Conservation (phyloP, 2,888 invertebrate species). For the Acleris cristana region DNA sequence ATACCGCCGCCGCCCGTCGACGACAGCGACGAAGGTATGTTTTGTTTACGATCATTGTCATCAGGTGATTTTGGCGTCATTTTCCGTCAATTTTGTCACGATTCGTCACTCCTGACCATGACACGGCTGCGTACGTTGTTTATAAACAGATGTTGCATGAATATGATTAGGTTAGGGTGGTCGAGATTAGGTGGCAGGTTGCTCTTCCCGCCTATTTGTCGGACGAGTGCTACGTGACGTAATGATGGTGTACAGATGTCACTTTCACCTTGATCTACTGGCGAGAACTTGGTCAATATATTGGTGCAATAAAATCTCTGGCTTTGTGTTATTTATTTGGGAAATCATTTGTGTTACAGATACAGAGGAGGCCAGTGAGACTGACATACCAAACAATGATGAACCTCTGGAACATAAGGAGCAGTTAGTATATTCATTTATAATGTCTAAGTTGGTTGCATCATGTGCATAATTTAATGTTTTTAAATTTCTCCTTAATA, state of each 20-base stretch:
- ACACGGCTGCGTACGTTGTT: constrained; percentile 42
- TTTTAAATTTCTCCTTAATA: too few species aligned
- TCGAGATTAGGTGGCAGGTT: constrained; percentile 42
- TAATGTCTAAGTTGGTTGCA: not conserved
- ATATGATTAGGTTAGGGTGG: constrained; percentile 56
- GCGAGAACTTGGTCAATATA: constrained; percentile 13
- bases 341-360: constrained; percentile 74
- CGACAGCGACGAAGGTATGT: constrained; percentile 83
- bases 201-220: constrained; percentile 71
- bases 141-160: constrained; percentile 66
- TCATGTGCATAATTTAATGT: too few species aligned
- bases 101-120: constrained; percentile 45
- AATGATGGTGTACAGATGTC: constrained; percentile 57
- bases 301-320: constrained; percentile 10
- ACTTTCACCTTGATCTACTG: constrained; percentile 61
- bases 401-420: constrained; percentile 94
- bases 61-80: constrained; percentile 61
- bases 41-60: constrained; percentile 70
- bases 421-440: constrained; percentile 84
- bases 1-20: constrained; percentile 84
- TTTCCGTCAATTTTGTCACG: constrained; percentile 49
- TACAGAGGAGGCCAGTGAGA: constrained; percentile 98
- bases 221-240: constrained; percentile 67
- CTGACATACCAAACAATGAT: constrained; percentile 93
- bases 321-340: constrained; percentile 21